phyloP scores from a whole-genome alignment of 64 coral and sea anemone genomes.

The Montipora foliosa region DNA sequence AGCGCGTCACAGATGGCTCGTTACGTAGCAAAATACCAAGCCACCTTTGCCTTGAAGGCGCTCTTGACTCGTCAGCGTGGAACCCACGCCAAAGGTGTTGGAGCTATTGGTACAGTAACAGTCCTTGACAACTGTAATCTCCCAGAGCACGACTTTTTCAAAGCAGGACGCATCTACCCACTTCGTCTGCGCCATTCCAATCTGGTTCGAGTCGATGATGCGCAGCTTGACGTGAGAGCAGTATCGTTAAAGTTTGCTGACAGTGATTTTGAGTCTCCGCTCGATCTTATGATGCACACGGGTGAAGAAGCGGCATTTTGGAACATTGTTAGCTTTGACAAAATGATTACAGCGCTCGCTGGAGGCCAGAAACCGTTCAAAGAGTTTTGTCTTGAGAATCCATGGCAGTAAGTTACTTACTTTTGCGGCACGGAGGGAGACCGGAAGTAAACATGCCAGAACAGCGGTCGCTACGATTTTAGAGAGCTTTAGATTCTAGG shows the following conservation, averaged over 20 bases:
- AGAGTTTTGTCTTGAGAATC: constrained; percentile 78
- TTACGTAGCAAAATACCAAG: constrained; percentile 51
- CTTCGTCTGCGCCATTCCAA: constrained; percentile 89
- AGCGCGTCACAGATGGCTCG: constrained; percentile 42
- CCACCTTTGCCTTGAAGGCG: constrained; percentile 59
- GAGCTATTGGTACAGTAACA: constrained; percentile 66
- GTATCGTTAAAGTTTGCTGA: constrained; percentile 87
- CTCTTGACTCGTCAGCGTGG: constrained; percentile 65
- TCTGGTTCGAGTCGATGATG: constrained; percentile 50
- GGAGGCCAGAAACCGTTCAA: constrained; percentile 54
- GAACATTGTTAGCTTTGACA: constrained; percentile 76
- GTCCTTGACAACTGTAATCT: constrained; percentile 63
- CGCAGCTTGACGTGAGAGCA: constrained; percentile 70
- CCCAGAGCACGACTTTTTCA: constrained; percentile 89
- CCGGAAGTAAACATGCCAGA: too few relatives aligned
- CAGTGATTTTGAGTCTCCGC: constrained; percentile 67
- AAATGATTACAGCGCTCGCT: constrained; percentile 49
- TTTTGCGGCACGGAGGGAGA: too few relatives aligned
- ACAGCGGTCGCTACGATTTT: too few relatives aligned
- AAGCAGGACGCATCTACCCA: constrained; percentile 51
- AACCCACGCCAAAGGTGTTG: constrained; percentile 84
- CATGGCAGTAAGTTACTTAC: constrained; percentile 71
- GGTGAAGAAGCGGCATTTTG: constrained; percentile 79
- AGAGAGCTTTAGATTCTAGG: too few relatives aligned
- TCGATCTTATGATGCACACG: constrained; percentile 85